Conservation (phyloP, 2,113 vertebrate species). For the Sterrhoptilus dennistouni region DNA sequence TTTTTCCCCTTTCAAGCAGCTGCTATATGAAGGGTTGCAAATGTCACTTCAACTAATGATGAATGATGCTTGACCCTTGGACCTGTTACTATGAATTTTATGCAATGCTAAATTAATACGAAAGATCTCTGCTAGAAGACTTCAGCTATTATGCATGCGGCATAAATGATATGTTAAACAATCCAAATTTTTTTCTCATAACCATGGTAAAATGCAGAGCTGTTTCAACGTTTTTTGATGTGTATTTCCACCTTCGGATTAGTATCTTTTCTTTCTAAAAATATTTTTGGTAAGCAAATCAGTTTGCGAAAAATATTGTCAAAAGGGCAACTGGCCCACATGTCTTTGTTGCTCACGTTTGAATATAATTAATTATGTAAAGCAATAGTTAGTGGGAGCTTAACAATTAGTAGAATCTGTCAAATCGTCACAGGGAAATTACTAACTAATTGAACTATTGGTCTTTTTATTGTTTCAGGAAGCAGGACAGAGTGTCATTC, state of each 20-base stretch:
- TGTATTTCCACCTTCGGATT: slow-evolving; percentile 77
- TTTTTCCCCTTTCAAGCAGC: slow-evolving; percentile 83
- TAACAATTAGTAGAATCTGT: slow-evolving; percentile 94
- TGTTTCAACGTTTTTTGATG: slow-evolving; percentile 84
- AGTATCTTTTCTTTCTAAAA: slow-evolving; percentile 74
- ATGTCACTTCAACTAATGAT: slow-evolving; percentile 97
- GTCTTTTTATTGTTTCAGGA: slow-evolving; percentile 88
- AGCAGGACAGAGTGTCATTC: slow-evolving; percentile 71
- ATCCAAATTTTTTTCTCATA: slow-evolving; percentile 67
- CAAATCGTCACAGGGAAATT: slow-evolving; percentile 91
- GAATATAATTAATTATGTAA: slow-evolving; percentile 94
- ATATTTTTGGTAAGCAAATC: slow-evolving; percentile 78
- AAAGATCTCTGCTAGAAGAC: slow-evolving; percentile 75
- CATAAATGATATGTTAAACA: slow-evolving; percentile 71
- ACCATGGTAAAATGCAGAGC: slow-evolving; percentile 72
- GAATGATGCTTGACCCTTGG: slow-evolving; percentile 95
- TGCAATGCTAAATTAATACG: slow-evolving; percentile 84
- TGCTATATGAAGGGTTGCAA: slow-evolving; percentile 89
- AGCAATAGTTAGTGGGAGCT: slow-evolving; percentile 90
- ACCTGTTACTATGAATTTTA: slow-evolving; percentile 83
- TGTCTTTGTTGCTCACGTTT: slow-evolving; percentile 83
- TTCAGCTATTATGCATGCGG: slow-evolving; percentile 71
- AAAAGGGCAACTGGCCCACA: slow-evolving; percentile 80
- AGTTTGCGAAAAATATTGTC: slow-evolving; percentile 75
- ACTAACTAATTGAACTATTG: slow-evolving; percentile 92